A percentile compares a stretch with the other conserved stretches of the same genome.
Conservation (phyloP, 1,140 invertebrate genomes). For the Bombyx mandarina region DNA sequence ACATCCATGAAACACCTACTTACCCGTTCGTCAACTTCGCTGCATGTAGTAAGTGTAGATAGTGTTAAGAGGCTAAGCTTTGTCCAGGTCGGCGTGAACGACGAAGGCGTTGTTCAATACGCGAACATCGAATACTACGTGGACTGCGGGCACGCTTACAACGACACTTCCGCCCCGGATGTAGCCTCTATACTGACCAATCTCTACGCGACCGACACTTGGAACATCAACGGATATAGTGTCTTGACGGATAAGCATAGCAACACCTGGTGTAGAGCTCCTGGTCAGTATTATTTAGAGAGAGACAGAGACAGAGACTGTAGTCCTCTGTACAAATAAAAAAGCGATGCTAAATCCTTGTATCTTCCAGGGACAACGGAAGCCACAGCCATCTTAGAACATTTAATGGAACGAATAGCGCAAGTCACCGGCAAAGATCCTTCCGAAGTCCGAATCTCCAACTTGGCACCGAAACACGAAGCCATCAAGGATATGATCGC, state of each 20-base stretch:
- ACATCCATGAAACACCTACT: no score
- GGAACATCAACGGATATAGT: conserved; percentile 72
- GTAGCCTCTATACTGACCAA: conserved; percentile 55
- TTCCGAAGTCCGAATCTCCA: conserved; percentile 74
- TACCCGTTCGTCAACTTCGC: no score
- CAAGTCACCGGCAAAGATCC: conserved; percentile 77
- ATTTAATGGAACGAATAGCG: conserved; percentile 83
- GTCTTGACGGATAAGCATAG: conserved; percentile 76
- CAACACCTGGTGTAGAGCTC: conserved; percentile 75
- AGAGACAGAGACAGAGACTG: no score
- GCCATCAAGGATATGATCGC: conserved; percentile 70
- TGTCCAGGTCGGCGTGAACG: conserved; percentile 73
- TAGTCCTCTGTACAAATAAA: no score
- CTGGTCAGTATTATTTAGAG: conserved; percentile 57
- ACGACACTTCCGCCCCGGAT: conserved; percentile 63
- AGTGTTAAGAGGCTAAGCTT: neutral
- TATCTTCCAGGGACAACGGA: conserved; percentile 78
- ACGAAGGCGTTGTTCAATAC: conserved; percentile 76
- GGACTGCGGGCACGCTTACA: conserved; percentile 74
- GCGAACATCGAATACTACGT: conserved; percentile 73
- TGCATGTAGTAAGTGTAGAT: no score
- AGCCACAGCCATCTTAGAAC: conserved; percentile 79
- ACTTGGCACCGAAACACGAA: conserved; percentile 69
- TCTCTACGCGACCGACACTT: conserved; percentile 72
- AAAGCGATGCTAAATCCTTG: no score